Percentiles rank a stretch among this genome's conserved stretches.
These are phyloP conservation scores for Polymixis lichenea DNA, from an alignment of 2,888 invertebrate genomes.

Conservation along the genomic window DNA sequence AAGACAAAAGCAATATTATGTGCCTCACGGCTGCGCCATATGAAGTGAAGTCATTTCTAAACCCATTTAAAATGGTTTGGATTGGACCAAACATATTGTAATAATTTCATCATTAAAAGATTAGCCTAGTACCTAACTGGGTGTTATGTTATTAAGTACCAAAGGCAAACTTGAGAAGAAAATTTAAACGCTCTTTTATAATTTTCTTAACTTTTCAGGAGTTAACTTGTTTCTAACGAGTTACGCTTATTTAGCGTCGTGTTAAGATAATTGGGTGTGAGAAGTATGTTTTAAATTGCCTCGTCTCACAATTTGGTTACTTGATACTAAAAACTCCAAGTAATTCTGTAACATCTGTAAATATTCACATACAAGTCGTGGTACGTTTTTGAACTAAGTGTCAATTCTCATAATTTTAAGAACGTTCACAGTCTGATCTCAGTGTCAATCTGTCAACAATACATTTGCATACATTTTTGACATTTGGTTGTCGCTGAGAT, in stretches of 20 bases:
- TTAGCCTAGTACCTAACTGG: not conserved
- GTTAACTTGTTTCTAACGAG: not conserved
- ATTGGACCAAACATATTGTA: too few relatives aligned
- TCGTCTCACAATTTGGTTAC: not conserved
- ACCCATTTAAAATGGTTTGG: too few relatives aligned
- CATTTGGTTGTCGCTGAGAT: too few relatives aligned
- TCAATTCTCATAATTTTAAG: too few relatives aligned
- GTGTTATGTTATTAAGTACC: not conserved
- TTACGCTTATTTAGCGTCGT: not conserved
- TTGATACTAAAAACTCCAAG: not conserved
- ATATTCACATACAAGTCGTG: not conserved
- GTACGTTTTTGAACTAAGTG: not conserved
- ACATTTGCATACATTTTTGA: too few relatives aligned
- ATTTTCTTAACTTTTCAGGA: not conserved
- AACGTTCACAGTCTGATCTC: too few relatives aligned
- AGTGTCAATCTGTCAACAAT: too few relatives aligned
- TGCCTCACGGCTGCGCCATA: too few relatives aligned
- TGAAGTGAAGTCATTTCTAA: not conserved
- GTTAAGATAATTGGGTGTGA: conserved; percentile 10
- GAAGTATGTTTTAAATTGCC: conserved; percentile 1
- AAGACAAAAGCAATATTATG: too few relatives aligned
- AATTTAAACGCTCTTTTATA: not conserved
- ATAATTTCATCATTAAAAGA: not conserved
- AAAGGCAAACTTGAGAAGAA: not conserved
- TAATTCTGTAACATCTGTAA: not conserved